These are phyloP conservation scores for Cyprinodon variegatus DNA, from an alignment of 2,113 vertebrate genomes.

Conservation along the genomic window DNA sequence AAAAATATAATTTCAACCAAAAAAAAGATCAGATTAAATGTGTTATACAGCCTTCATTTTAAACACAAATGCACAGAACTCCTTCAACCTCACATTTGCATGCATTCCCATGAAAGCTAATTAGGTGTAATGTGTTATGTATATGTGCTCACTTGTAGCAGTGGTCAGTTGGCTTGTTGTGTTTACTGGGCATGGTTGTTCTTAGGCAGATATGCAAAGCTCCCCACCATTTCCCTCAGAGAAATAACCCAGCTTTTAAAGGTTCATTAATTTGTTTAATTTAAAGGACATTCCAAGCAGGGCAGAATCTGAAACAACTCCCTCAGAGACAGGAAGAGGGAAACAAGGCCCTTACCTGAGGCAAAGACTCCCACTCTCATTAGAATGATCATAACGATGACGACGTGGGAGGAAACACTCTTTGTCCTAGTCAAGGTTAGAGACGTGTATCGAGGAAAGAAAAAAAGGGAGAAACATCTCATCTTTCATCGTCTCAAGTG, in stretches of 20 bases:
- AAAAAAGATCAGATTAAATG: neutral
- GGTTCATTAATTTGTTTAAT: conserved; percentile 80
- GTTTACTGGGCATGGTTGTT: conserved; percentile 35
- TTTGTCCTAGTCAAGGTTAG: conserved; percentile 80
- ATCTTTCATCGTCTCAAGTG: conserved; percentile 37
- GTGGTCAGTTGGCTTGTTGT: conserved; percentile 29
- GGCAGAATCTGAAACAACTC: conserved; percentile 63
- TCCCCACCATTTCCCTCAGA: conserved; percentile 43
- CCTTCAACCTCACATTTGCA: conserved; percentile 16
- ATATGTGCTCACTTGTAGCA: conserved; percentile 9
- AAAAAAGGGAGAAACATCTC: conserved; percentile 45
- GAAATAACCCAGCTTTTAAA: conserved; percentile 67
- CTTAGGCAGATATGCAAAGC: conserved; percentile 22
- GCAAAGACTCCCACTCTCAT: conserved; percentile 79
- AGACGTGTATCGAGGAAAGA: conserved; percentile 51
- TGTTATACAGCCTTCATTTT: no score
- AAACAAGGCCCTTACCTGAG: conserved; percentile 75
- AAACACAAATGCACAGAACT: neutral
- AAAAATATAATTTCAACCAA: neutral
- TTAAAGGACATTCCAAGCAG: conserved; percentile 76
- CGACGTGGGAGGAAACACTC: conserved; percentile 64
- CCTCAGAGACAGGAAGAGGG: conserved; percentile 42
- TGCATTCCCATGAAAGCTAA: conserved; percentile 37
- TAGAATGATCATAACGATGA: conserved; percentile 73
- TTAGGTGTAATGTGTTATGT: conserved; percentile 21